Percentiles rank a stretch among this genome's conserved stretches.
phyloP scores from a whole-genome alignment of 2,113 vertebrate species.

The Megaceryle maxima region DNA sequence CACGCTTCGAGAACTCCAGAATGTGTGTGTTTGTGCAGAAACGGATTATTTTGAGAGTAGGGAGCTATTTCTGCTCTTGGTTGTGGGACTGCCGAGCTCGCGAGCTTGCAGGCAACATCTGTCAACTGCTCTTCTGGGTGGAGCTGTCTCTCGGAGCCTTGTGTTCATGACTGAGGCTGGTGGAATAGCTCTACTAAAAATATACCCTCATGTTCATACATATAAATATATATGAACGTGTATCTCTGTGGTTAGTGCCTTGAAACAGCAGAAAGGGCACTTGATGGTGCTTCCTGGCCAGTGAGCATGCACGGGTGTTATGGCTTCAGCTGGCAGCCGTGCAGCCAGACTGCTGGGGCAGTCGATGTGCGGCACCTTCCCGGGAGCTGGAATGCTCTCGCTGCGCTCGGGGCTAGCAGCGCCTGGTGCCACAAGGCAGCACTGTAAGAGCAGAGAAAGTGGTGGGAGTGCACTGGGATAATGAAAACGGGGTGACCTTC shows the following conservation, averaged over 20 bases:
- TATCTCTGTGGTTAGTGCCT: accelerated
- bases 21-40: not conserved
- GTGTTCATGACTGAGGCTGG: accelerated
- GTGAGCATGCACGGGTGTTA: accelerated
- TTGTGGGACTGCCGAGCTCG: not conserved
- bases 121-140: accelerated
- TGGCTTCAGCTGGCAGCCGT: accelerated
- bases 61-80: not conserved
- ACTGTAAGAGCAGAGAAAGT: accelerated
- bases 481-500: not conserved
- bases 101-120: not conserved
- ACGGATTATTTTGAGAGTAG: not conserved
- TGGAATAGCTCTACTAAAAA: not conserved
- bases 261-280: too few species aligned
- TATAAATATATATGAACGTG: not conserved
- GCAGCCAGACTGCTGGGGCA: not conserved
- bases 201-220: accelerated
- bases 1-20: not conserved
- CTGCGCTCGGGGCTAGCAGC: too few species aligned
- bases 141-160: not conserved
- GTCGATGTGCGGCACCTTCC: accelerated
- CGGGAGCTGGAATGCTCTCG: not conserved
- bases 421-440: not conserved
- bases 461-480: not conserved
- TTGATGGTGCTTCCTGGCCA: accelerated